Evolutionary conservation across 2,888 invertebrate species (phyloP), one percentile per base, ranked within the genome.

Genomic region (Polietes domitor): DNA sequence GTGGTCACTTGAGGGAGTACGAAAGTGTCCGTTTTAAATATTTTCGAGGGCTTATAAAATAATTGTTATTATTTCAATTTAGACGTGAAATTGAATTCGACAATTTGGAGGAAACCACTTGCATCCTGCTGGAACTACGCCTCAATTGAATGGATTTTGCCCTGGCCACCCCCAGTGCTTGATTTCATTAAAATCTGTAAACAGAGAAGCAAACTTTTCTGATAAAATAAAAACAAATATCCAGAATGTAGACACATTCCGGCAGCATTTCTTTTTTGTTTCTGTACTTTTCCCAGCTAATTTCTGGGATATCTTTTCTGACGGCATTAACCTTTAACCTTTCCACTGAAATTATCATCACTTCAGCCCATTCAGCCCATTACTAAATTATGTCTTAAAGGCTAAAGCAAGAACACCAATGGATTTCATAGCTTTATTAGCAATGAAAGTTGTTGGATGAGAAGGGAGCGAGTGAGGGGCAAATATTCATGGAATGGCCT

Each of bases 311-410:
- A 63, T 63, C 37, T 63, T 15, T 37, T 26, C 21, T 17, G 41
- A 41, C 65, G 65, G 19, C 37, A 9, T 65, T 41, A 37, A 65
- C 21, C 37, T 37, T 65, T 65, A 65, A 41, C 65, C 58, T 65
- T 37, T 65, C 41, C 17, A 41, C 15, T 21, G 19, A 68, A 68
- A 43, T 41, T 41, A 68, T 41, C 68, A 41, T 37, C 17, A 43
- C 41, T 65, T 63, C 9, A 41, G 21, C 41, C 68, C 15, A 12
- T 21, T 68, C 43, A 43, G 21, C 43, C 68, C 68, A 68, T 41
- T 15, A 41, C 21, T 15, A 68, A 43, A 37, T 41, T 19, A 41
- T 65, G 41, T 41, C 65, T 65, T 41, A 41, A 17, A 68, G 43
- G 61, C 21, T 24, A n/a, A 17, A 32, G 9, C 1, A 68, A 24